These are phyloP conservation scores for Callinectes sapidus DNA, from an alignment of 2,888 invertebrate species.

Conservation along the genomic window DNA sequence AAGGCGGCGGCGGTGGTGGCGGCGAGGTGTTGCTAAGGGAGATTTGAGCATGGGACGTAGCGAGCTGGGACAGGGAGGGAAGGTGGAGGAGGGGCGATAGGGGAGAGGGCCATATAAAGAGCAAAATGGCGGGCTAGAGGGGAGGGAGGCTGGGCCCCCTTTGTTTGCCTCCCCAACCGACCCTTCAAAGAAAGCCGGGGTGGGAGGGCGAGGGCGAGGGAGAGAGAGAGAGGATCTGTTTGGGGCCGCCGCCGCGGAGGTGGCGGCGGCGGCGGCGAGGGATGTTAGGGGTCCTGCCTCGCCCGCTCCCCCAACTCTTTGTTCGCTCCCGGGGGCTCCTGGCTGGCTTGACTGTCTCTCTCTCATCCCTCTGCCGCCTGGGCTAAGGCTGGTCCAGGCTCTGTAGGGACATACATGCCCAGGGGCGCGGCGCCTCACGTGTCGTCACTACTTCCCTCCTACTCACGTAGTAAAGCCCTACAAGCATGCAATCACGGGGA, in stretches of 20 bases:
- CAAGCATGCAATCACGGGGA: neutral
- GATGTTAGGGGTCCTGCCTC: slow-evolving; percentile 39
- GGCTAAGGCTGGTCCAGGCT: slow-evolving; percentile 10
- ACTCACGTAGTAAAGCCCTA: neutral
- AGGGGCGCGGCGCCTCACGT: neutral
- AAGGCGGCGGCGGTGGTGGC: neutral
- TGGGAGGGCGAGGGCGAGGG: slow-evolving; percentile 36
- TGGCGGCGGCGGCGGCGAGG: slow-evolving; percentile 13
- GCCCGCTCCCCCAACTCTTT: slow-evolving; percentile 43
- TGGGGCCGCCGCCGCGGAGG: slow-evolving; percentile 24
- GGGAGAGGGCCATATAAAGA: slow-evolving; percentile 46
- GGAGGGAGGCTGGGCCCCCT: slow-evolving; percentile 48
- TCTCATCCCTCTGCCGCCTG: neutral
- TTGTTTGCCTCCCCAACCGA: slow-evolving; percentile 59
- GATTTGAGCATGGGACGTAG: slow-evolving; percentile 21
- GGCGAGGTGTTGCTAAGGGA: slow-evolving; percentile 26
- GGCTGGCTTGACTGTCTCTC: slow-evolving; percentile 24
- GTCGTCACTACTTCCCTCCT: neutral
- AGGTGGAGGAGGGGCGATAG: neutral
- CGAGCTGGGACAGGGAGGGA: slow-evolving; percentile 31
- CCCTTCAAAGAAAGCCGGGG: slow-evolving; percentile 62
- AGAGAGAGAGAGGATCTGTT: slow-evolving; percentile 39
- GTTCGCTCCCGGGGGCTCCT: slow-evolving; percentile 50
- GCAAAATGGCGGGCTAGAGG: slow-evolving; percentile 55
- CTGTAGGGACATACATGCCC: neutral